Evolutionary conservation across 2,797 vertebrate genomes (phyloP).

Genomic region (Phoxinus dragarum): DNA sequence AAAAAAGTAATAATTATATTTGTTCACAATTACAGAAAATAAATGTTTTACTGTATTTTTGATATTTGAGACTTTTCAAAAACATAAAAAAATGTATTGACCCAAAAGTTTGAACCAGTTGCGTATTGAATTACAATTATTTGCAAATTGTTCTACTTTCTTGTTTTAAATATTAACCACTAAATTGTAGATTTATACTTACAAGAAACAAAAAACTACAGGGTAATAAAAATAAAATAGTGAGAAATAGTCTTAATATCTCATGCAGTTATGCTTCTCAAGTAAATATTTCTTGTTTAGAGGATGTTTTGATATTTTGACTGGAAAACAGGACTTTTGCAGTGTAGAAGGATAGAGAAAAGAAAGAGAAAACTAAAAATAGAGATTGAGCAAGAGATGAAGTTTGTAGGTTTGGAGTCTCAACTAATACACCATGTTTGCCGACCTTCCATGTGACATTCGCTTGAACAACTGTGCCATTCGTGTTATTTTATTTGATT

Average conservation of each 20-base stretch:
- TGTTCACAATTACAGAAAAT: not conserved
- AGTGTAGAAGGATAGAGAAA: conserved; percentile 2
- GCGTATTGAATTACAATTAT: not conserved
- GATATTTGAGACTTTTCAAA: not conserved
- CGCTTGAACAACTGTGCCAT: conserved; percentile 34
- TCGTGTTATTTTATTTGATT: conserved; percentile 9
- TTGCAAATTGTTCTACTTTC: not conserved
- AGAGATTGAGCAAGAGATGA: conserved; percentile 2
- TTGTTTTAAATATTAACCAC: not conserved
- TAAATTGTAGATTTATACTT: not conserved
- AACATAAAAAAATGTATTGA: not conserved
- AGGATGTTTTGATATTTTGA: conserved; percentile 2
- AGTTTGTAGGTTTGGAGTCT: conserved; percentile 21
- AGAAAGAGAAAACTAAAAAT: not conserved
- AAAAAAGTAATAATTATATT: not conserved
- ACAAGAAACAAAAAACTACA: not conserved
- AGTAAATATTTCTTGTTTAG: not conserved
- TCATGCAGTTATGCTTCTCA: not conserved
- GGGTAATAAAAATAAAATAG: not conserved
- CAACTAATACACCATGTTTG: conserved; percentile 16
- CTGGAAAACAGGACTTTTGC: conserved; percentile 5
- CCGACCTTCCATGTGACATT: conserved; percentile 13
- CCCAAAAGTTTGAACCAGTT: not conserved
- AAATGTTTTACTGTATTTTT: not conserved
- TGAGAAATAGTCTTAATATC: not conserved